Conservation (phyloP, 2,888 invertebrate genomes). For the Hydriomena furcata region DNA sequence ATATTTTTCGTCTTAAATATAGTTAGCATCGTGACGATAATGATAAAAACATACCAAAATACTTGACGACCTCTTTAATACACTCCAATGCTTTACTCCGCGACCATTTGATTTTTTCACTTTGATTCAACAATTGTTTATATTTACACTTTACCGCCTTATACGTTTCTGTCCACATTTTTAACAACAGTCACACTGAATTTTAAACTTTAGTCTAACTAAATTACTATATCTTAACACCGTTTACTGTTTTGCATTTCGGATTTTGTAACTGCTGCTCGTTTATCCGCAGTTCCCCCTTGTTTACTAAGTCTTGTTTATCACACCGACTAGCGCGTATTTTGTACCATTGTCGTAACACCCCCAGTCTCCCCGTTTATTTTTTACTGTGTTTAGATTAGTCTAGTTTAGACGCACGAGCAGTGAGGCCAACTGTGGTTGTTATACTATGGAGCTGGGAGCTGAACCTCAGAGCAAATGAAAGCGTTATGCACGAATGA, state of each 20-base stretch:
- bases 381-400: slow-evolving; percentile 1
- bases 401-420: slow-evolving; percentile 38
- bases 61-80: slow-evolving; percentile 49
- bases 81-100: slow-evolving; percentile 47
- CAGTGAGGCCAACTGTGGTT: slow-evolving; percentile 32
- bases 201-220: slow-evolving; percentile 23
- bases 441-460: slow-evolving; percentile 47
- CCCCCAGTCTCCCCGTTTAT: slow-evolving; percentile 12
- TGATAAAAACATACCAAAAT: slow-evolving; percentile 60
- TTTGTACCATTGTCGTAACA: slow-evolving; percentile 2
- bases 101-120: slow-evolving; percentile 39
- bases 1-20: neutral
- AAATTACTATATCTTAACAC: slow-evolving; percentile 21
- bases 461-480: slow-evolving; percentile 39
- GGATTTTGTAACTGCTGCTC: no score
- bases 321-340: neutral
- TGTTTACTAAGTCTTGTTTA: no score
- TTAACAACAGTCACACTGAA: slow-evolving; percentile 17
- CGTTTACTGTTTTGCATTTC: no score
- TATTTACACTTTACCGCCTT: slow-evolving; percentile 47
- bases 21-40: neutral
- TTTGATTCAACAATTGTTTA: slow-evolving; percentile 41
- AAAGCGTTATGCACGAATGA: slow-evolving; percentile 43
- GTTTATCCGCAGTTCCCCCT: no score
- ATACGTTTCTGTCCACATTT: slow-evolving; percentile 58